A percentile compares a stretch with the other conserved stretches of the same genome.
phyloP scores from a whole-genome alignment of 2,797 vertebrate genomes.

The Megalops cyprinoides region DNA sequence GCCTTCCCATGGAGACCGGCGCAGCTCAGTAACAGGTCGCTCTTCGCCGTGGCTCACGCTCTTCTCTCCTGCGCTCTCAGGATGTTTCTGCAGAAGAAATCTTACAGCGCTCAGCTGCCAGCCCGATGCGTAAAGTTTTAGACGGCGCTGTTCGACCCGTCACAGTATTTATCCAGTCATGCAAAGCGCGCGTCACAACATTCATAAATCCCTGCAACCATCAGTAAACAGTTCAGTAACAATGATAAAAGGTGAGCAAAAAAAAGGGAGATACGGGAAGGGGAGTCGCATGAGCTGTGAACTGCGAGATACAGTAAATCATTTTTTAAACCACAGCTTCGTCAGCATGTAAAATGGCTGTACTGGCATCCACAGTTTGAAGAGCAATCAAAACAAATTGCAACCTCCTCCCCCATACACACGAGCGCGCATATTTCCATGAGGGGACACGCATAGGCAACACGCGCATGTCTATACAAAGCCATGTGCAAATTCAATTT shows the following conservation, averaged over 20 bases:
- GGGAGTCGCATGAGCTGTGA: background rate
- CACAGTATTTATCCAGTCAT: slow-evolving; percentile 11
- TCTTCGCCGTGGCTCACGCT: slow-evolving; percentile 18
- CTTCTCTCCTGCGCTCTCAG: slow-evolving; percentile 13
- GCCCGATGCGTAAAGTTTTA: slow-evolving; percentile 8
- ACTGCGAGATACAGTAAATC: slow-evolving; percentile 6
- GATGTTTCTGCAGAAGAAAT: background rate
- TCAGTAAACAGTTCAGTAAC: slow-evolving; percentile 28
- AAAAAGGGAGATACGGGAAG: slow-evolving; percentile 2
- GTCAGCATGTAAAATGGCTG: background rate
- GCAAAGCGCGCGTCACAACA: slow-evolving; percentile 20
- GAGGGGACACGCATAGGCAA: too few relatives aligned
- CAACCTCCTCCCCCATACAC: background rate
- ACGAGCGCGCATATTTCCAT: background rate
- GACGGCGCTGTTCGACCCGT: background rate
- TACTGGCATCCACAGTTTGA: background rate
- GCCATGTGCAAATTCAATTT: background rate
- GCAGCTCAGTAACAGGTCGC: slow-evolving; percentile 48
- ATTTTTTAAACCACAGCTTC: slow-evolving; percentile 10
- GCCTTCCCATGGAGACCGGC: slow-evolving; percentile 20
- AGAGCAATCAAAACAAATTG: background rate
- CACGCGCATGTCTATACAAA: background rate
- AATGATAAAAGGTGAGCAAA: background rate
- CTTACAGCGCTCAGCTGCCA: background rate
- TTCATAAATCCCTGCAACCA: background rate